Evolutionary conservation across 2,113 vertebrate genomes (phyloP).

Genomic region (Halichoeres trimaculatus): DNA sequence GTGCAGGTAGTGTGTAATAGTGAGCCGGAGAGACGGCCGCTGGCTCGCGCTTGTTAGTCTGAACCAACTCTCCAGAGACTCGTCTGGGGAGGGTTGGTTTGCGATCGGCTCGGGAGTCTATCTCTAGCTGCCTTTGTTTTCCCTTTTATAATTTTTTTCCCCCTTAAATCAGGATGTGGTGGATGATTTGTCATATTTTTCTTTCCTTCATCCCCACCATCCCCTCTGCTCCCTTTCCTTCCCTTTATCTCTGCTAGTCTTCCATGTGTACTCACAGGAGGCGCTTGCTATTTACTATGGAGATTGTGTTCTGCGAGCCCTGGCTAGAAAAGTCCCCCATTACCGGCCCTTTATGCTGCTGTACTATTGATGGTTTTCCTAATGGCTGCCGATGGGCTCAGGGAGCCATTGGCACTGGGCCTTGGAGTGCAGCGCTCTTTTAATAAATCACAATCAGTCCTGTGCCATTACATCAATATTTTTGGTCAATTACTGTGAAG

Average conservation of each 20-base stretch:
- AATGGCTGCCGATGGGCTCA: constrained; percentile 96
- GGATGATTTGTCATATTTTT: constrained; percentile 53
- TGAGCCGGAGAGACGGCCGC: constrained; percentile 66
- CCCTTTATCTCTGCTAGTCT: constrained; percentile 36
- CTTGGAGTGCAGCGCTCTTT: constrained; percentile 93
- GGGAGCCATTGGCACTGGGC: constrained; percentile 95
- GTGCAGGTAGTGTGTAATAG: constrained; percentile 78
- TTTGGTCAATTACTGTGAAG: constrained; percentile 99
- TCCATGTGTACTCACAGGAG: constrained; percentile 81
- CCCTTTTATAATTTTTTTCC: constrained; percentile 25
- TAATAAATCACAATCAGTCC: constrained; percentile 99
- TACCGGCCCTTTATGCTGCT: constrained; percentile 94
- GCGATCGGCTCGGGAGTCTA: constrained; percentile 60
- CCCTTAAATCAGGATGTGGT: constrained; percentile 31
- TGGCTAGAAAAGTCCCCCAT: constrained; percentile 88
- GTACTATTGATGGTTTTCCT: constrained; percentile 99
- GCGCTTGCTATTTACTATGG: constrained; percentile 87
- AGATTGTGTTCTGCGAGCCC: constrained; percentile 85
- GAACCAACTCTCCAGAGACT: constrained; percentile 69
- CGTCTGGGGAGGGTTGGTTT: constrained; percentile 69
- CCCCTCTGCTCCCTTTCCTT: not conserved
- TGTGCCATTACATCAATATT: constrained; percentile 99
- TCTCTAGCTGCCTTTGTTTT: constrained; percentile 62
- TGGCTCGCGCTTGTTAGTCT: constrained; percentile 78
- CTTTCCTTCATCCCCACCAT: constrained; percentile 38